Percentiles rank a stretch among this genome's conserved stretches.
Conservation (phyloP, 2,113 vertebrate genomes). For the Elachura formosa region DNA sequence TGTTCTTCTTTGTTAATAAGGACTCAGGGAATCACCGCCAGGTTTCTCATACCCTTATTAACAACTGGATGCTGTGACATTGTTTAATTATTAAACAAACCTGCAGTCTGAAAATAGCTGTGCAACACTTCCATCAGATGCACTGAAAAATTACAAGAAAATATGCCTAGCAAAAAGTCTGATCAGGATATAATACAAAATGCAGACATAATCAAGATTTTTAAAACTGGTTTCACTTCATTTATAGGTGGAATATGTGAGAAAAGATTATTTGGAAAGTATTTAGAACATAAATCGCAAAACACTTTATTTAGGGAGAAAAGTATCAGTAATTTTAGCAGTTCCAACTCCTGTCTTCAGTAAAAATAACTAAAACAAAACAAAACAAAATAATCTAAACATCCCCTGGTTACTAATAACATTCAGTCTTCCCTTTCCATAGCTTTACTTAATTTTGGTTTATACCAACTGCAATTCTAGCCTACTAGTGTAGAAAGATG, state of each 20-base stretch:
- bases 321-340: background rate
- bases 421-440: background rate
- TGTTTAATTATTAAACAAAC: conserved; percentile 24
- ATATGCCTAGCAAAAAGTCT: background rate
- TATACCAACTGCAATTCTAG: background rate
- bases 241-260: background rate
- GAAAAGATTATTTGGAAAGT: background rate
- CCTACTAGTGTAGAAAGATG: background rate
- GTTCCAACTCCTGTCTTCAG: background rate
- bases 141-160: background rate
- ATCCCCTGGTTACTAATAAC: background rate
- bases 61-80: background rate
- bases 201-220: background rate
- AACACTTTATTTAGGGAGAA: background rate
- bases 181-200: background rate
- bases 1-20: background rate
- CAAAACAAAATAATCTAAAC: background rate
- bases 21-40: background rate
- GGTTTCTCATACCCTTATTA: background rate
- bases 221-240: background rate
- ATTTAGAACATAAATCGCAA: background rate
- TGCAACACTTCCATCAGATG: background rate
- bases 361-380: background rate
- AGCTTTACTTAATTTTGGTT: background rate
- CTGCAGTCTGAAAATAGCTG: background rate